Evolutionary conservation across 2,888 invertebrate genomes (phyloP), one percentile per base, ranked within the genome.

Genomic region (Tetropium fuscum): DNA sequence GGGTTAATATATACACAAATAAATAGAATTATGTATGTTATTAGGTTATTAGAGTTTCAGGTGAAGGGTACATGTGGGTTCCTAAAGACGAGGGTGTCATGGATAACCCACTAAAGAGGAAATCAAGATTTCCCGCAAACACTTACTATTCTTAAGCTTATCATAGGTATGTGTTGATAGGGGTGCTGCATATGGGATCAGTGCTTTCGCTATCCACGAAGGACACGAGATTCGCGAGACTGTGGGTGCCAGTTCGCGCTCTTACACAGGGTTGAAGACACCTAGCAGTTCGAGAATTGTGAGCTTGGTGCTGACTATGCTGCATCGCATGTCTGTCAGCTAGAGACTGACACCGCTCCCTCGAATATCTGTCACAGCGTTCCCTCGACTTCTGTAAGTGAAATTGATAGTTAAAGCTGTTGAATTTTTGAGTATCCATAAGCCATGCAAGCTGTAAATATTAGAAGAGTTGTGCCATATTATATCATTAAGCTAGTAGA

Each of bases 191-290:
- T 92, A 73, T 90, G 93, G 88, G 92, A 93, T 84, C 90, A 90
- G 84, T 94, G 93, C 88, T 93, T 93, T 88, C 91, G 90, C 85
- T 91, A 91, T 83, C 90, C 91, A 72, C 87, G 91, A 76, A 87
- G 91, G 82, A 86, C 88, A 81, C 84, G 87, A 72, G 87, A 88
- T 70, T 87, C 90, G 72, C 90, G 93, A 81, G 94, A 94, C 83
- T 94, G 94, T 82, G 93, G 93, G 84, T 94, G 94, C 86, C 93
- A 94, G 84, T 94, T 94, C 84, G 93, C 93, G 78, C 87, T 94
- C 80, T 89, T 94, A 80, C 94, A 94, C 85, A 90, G 93, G 80
- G 94, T 89, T 74, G 91, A 90, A 80, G 89, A 88, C 83, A 87
- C 87, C 79, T 88, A 89, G 72, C 89, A 89, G 78, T 58, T 57